phyloP scores from a whole-genome alignment of 2,888 invertebrate species.

The Macrosiphum euphorbiae region DNA sequence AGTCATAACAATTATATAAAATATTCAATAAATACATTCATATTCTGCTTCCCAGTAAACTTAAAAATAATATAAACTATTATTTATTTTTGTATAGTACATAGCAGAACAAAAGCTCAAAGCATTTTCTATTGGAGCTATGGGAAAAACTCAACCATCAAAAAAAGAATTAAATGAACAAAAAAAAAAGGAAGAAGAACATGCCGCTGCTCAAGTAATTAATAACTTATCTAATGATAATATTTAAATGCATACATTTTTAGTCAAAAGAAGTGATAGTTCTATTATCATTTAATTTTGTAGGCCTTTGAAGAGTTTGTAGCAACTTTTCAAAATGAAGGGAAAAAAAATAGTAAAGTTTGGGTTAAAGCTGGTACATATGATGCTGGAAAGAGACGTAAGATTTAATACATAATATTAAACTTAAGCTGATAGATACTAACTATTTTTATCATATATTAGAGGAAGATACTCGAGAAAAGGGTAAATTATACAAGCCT shows the following conservation, averaged over 20 bases:
- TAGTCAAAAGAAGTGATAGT: background rate
- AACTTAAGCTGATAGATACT: slow-evolving; percentile 56
- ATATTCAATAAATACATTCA: background rate
- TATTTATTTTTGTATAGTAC: slow-evolving; percentile 68
- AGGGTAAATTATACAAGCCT: slow-evolving; percentile 93
- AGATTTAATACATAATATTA: slow-evolving; percentile 69
- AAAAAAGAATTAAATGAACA: slow-evolving; percentile 88
- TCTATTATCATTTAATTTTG: background rate
- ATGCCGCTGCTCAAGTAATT: slow-evolving; percentile 89
- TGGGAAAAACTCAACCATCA: slow-evolving; percentile 81
- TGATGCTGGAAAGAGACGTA: slow-evolving; percentile 92
- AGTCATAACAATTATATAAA: background rate
- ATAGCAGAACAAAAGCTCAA: slow-evolving; percentile 81
- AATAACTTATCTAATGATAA: background rate
- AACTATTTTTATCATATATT: slow-evolving; percentile 57
- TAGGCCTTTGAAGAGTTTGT: slow-evolving; percentile 97
- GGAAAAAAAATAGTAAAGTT: slow-evolving; percentile 83
- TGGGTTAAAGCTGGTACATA: slow-evolving; percentile 99
- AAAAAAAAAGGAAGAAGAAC: slow-evolving; percentile 88
- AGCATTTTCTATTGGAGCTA: slow-evolving; percentile 82
- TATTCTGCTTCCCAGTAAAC: background rate
- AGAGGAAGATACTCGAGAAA: slow-evolving; percentile 91
- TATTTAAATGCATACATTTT: background rate
- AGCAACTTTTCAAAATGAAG: slow-evolving; percentile 92
- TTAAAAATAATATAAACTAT: background rate